A percentile compares a stretch with the other conserved stretches of the same genome.
phyloP scores from a whole-genome alignment of 1,140 invertebrate genomes.

The Venturia canescens region DNA sequence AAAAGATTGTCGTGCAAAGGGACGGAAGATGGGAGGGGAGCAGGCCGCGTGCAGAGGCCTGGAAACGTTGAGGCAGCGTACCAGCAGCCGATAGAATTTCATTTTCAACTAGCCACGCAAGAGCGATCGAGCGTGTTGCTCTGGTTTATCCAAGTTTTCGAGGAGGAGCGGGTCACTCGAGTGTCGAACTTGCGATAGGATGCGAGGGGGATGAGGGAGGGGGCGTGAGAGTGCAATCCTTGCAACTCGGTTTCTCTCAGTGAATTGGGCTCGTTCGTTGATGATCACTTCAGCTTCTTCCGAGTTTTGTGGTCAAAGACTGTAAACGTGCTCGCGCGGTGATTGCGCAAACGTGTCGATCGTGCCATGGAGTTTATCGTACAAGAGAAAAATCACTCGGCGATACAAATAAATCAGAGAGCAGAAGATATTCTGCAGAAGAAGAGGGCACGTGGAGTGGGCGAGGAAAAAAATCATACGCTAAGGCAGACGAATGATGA shows the following conservation, averaged over 20 bases:
- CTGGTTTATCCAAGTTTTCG: not conserved
- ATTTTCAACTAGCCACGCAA: not conserved
- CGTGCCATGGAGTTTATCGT: not conserved
- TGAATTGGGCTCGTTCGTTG: not conserved
- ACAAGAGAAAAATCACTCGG: no score
- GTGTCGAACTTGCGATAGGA: not conserved
- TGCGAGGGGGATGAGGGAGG: no score
- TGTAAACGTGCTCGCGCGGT: not conserved
- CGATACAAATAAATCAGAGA: no score
- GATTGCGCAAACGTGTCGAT: not conserved
- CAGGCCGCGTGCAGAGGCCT: not conserved
- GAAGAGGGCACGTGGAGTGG: no score
- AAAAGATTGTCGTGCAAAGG: slow-evolving; percentile 6
- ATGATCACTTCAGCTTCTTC: not conserved
- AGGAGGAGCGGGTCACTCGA: not conserved
- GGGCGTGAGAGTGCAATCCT: not conserved
- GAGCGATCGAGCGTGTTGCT: not conserved
- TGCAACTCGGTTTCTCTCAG: not conserved
- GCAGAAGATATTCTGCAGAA: no score
- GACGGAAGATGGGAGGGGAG: no score
- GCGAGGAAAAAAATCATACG: no score
- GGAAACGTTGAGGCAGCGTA: not conserved
- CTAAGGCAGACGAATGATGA: no score
- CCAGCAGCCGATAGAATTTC: slow-evolving; percentile 1
- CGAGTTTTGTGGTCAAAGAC: not conserved